Base-by-base conservation (phyloP, 2,888 invertebrate genomes). In the Lithodes maja region DNA sequence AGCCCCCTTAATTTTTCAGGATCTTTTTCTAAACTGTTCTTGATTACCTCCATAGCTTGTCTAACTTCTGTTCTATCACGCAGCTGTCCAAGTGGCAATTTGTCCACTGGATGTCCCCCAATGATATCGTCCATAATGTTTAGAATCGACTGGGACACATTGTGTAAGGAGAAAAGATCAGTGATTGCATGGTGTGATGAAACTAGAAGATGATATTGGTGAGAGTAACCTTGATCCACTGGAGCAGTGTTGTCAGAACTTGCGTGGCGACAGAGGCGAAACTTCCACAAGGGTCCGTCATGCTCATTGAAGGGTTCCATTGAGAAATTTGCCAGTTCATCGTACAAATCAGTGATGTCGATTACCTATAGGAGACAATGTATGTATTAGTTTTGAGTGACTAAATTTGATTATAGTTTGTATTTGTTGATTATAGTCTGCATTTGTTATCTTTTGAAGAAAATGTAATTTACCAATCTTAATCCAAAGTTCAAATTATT, bases 231-330 rank as follows among this genome's bases (percentile, higher is more conserved):
- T 79, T 52, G 7, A 15, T 79, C 54, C 3, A 79, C 54, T 9
- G 52, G 53, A n/a, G 79, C 53, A 54, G 54, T 53, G 1, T 53
- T n/a, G 17, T 54, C 52, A 2, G 1, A n/a, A 79, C 53, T 54
- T 9, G 52, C 79, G n/a, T 53, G 15, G 54, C 53, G 79, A 17
- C 79, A 79, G 7, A 54, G 54, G 2, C 54, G 79, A 15, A 7
- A 9, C 54, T 79, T 79, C 79, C 79, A 79, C 79, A 79, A 9
- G 53, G 79, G 79, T 2, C 79, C 79, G 5, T 79, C 79, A 1
- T 79, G 79, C n/a, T 53, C n/a, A n/a, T 79, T 55, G 79, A 53
- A 79, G 1, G 79, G 79, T 7, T 61, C 7, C 61, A 53, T n/a
- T 17, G 9, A 2, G 2, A 79, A 2, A 1, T 12, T 7, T 52